Base-by-base conservation (phyloP, 2,888 invertebrate genomes). In the Podotricha telesiphe region DNA sequence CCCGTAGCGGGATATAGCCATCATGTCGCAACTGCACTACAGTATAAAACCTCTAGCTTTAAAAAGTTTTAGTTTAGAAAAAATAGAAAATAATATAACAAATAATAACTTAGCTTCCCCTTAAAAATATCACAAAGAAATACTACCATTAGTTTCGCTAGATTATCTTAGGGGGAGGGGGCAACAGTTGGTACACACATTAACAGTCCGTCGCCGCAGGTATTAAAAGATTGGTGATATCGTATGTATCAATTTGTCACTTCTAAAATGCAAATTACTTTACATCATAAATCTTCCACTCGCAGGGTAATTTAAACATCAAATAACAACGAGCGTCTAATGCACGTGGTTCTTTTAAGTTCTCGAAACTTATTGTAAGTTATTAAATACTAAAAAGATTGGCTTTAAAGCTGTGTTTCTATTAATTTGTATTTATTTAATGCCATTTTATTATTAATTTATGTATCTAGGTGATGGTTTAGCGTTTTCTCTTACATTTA, bases 101-200 rank as follows among this genome's bases (percentile, higher is more conserved):
- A 8, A 37, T 8, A 8, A 37, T 37, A 15, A 28, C 4, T 0
- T 0, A 34, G 7, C 59, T 6, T 66, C 61, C 22, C 68, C 83
- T 84, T 84, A 84, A 84, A 74, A 77, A 72, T 69, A 70, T 79
- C 74, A 77, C 77, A 80, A 82, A 85, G 80, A 82, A 69, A 65
- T 71, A 72, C 72, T 45, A 28, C 76, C 77, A 82, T 87, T 88
- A 86, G 87, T 84, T 79, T 75, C 83, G 84, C 80, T 75, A 79
- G 80, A 88, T 86, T 86, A 87, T 84, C 83, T 77, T 76, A 77
- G 74, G 74, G 73, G 69, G 55, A 76, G 75, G 78, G 76, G 78
- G 76, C 77, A 81, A 77, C 89, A 88, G 85, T 86, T 89, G 88
- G 78, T 61, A 58, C 58, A 66, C 73, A 79, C 85, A 88, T 89